Percentiles rank a stretch among this genome's conserved stretches.
Evolutionary conservation across 2,888 invertebrate species (phyloP).

Genomic region (Magallana nippona): DNA sequence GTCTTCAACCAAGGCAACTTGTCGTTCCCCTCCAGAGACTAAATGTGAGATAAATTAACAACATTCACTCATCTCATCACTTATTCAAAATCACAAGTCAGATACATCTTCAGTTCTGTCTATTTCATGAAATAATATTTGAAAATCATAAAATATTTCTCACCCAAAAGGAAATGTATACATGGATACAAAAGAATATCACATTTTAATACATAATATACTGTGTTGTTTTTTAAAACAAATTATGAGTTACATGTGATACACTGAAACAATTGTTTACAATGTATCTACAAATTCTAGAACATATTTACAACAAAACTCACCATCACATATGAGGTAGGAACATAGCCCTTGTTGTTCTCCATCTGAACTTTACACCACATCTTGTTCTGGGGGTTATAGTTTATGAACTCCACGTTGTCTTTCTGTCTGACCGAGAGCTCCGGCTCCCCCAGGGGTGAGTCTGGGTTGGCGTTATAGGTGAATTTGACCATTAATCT

Average conservation of each 20-base stretch:
- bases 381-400: conserved; percentile 54
- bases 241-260: too few species aligned
- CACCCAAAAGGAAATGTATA: too few species aligned
- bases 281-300: too few species aligned
- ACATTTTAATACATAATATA: too few species aligned
- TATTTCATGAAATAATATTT: too few species aligned
- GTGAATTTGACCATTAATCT: conserved; percentile 64
- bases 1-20: not conserved
- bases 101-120: too few species aligned
- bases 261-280: too few species aligned
- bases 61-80: too few species aligned
- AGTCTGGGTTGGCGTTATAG: conserved; percentile 62
- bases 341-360: conserved; percentile 63
- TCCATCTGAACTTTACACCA: conserved; percentile 63
- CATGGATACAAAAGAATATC: too few species aligned
- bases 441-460: conserved; percentile 66
- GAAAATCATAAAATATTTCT: too few species aligned
- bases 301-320: not conserved
- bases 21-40: not conserved
- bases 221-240: too few species aligned
- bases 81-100: too few species aligned
- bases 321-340: conserved; percentile 68
- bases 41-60: not conserved
- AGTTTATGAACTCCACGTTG: conserved; percentile 56
- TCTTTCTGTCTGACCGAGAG: conserved; percentile 63